Evolutionary conservation across 1,140 invertebrate species (phyloP), one percentile per base, ranked within the genome.

Genomic region (Rhagoletis pomonella): DNA sequence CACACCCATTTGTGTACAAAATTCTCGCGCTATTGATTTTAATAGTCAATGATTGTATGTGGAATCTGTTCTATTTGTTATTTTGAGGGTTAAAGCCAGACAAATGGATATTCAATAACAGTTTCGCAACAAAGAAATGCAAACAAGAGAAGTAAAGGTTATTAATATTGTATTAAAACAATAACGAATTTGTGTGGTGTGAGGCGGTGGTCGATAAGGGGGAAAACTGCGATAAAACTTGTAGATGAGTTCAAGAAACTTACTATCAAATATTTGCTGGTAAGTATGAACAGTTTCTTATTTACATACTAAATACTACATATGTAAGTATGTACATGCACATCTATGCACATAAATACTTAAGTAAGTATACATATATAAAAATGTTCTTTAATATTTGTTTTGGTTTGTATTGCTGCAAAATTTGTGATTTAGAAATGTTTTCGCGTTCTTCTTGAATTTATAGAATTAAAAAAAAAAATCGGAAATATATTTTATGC

Each of bases 21-120:
- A 67, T 17, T 42, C 39, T 14, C 42, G 67, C 67, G 4, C 67
- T 73, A 47, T 73, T 73, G 67, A 73, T 73, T 73, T 73, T 73
- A 73, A 73, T 73, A 42, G 67, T 39, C 17, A n/a, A 2, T 73
- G 67, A 42, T 17, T 47, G 67, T 7, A 12, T 44, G 67, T 42
- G 44, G 42, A 3, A 39, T 73, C 14, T 10, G 10, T 42, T 47
- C 39, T 42, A 73, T 73, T 73, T 73, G 14, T 42, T 73, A 44
- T 47, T 17, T n/a, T n/a, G 14, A 73, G 44, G 67, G 12, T 47
- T 44, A 73, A 73, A 73, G 67, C 42, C 39, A 73, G 42, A 73
- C 67, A 73, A 73, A 47, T 44, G 44, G 67, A 9, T 73, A 44
- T 73, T 73, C 67, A 47, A 73, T 73, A n/a, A 9, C 12, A 29